These are phyloP conservation scores for Sycophaga agraensis DNA, from an alignment of 1,140 invertebrate species.

Conservation along the genomic window DNA sequence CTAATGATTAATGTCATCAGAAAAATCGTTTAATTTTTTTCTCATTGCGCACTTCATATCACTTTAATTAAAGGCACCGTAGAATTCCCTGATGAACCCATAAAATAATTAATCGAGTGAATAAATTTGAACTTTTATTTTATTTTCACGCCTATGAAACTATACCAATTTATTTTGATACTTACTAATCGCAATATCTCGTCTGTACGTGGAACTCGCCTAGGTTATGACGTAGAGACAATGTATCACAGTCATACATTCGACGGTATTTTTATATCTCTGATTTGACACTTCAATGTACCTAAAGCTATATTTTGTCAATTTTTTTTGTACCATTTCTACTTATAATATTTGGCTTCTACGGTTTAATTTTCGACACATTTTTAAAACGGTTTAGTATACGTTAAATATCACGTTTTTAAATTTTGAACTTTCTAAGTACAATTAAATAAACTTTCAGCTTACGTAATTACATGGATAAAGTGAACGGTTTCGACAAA, in stretches of 20 bases:
- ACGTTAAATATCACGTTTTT: background rate
- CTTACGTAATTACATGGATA: too few relatives aligned
- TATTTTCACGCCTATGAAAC: too few relatives aligned
- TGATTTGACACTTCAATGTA: constrained; percentile 23
- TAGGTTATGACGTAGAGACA: constrained; percentile 18
- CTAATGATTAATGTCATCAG: too few relatives aligned
- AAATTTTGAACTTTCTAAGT: too few relatives aligned
- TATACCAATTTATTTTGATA: background rate
- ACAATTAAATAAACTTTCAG: too few relatives aligned
- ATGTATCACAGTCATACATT: constrained; percentile 32
- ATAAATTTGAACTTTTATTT: too few relatives aligned
- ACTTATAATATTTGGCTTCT: constrained; percentile 24
- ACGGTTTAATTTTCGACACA: constrained; percentile 7
- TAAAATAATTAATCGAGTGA: background rate
- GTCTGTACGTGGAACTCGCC: background rate
- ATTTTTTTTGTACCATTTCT: constrained; percentile 23
- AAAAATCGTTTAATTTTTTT: constrained; percentile 10
- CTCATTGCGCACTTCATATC: constrained; percentile 15
- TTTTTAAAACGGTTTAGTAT: background rate
- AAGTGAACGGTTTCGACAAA: too few relatives aligned
- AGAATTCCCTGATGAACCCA: background rate
- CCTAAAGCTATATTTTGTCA: constrained; percentile 10
- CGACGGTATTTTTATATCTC: constrained; percentile 9
- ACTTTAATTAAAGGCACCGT: constrained; percentile 28
- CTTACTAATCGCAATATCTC: background rate